Evolutionary conservation across 2,797 vertebrate genomes (phyloP).

Genomic region (Orestias chungarensis): DNA sequence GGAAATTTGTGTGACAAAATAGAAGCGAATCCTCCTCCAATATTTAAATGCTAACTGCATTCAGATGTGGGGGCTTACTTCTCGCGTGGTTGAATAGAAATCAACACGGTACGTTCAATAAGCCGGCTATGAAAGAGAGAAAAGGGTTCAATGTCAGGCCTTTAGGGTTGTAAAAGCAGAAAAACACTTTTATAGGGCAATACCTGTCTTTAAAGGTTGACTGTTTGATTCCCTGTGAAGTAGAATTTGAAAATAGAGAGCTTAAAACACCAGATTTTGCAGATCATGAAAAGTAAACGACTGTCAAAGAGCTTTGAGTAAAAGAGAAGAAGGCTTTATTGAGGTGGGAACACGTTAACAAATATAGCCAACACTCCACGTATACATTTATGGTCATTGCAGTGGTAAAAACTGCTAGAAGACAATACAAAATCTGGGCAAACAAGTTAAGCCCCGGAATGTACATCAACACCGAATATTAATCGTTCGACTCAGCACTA

Average conservation of each 20-base stretch:
- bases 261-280: constrained; percentile 12
- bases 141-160: constrained; percentile 9
- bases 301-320: constrained; percentile 49
- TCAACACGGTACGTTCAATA: constrained; percentile 4
- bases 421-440: constrained; percentile 55
- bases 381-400: constrained; percentile 60
- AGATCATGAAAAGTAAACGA: constrained; percentile 28
- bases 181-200: constrained; percentile 23
- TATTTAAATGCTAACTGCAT: constrained; percentile 42
- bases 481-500: constrained; percentile 48
- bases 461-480: constrained; percentile 60
- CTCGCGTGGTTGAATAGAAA: constrained; percentile 10
- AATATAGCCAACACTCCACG: constrained; percentile 58
- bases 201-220: constrained; percentile 39
- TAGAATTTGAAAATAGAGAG: constrained; percentile 24
- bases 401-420: constrained; percentile 46
- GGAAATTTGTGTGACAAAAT: constrained; percentile 64
- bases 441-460: constrained; percentile 53
- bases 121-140: not conserved
- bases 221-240: constrained; percentile 45
- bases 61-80: constrained; percentile 34
- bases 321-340: constrained; percentile 74
- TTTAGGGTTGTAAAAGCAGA: constrained; percentile 24
- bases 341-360: constrained; percentile 60
- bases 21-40: constrained; percentile 27